A percentile compares a stretch with the other conserved stretches of the same genome.
These are phyloP conservation scores for Lamellibrachia luymesi DNA, from an alignment of 1,140 invertebrate species.

Conservation along the genomic window DNA sequence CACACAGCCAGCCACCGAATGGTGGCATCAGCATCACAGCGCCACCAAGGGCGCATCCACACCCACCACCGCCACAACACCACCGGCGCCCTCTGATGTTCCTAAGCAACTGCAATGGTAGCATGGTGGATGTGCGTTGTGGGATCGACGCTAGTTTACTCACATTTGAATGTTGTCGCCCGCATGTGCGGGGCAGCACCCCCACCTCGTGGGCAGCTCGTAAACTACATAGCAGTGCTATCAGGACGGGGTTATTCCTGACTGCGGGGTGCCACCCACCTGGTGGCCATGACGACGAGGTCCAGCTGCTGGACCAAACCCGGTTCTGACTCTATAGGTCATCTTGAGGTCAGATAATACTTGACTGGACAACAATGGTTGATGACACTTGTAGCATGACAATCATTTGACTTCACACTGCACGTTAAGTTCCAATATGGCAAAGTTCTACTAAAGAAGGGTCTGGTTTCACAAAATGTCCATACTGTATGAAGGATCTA, in stretches of 20 bases:
- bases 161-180: conserved; percentile 18
- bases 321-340: conserved; percentile 7
- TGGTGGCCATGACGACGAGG: conserved; percentile 17
- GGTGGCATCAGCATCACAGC: conserved; percentile 12
- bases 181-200: neutral
- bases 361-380: neutral
- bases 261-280: neutral
- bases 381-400: neutral
- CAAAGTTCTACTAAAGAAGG: neutral
- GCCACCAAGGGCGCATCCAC: neutral
- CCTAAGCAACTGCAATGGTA: conserved; percentile 29
- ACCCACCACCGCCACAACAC: neutral
- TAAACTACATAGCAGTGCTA: neutral
- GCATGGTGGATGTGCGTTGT: conserved; percentile 31
- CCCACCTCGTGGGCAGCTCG: neutral
- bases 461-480: too few relatives aligned
- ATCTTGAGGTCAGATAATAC: neutral
- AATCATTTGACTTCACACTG: neutral
- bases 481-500: too few relatives aligned
- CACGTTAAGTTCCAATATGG: neutral
- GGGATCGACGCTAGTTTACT: conserved; percentile 12
- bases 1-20: conserved; percentile 11
- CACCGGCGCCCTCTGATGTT: conserved; percentile 25
- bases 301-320: conserved; percentile 18
- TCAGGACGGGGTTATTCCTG: conserved; percentile 3